Conservation (phyloP, 1,140 invertebrate species). For the Cryptotermes secundus region DNA sequence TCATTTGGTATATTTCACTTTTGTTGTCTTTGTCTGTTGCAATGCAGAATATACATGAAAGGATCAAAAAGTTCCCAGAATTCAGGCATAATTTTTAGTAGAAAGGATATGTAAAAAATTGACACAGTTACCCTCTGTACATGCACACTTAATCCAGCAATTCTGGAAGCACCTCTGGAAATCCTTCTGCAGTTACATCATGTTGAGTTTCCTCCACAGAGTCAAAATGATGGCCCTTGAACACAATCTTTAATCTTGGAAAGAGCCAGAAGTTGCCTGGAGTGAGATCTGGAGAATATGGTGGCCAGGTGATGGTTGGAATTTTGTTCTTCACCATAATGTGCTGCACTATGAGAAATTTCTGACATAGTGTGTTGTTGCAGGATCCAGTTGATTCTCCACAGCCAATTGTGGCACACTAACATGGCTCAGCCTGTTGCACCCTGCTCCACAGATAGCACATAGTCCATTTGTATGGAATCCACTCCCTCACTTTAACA, state of each 20-base stretch:
- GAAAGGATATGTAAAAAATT: no score
- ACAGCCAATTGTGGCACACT: no score
- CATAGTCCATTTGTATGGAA: no score
- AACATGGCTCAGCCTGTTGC: no score
- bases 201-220: slow-evolving; percentile 39
- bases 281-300: slow-evolving; percentile 42
- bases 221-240: slow-evolving; percentile 39
- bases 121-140: neutral
- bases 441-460: no score
- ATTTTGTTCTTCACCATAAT: slow-evolving; percentile 41
- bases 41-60: no score
- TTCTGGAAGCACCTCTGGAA: slow-evolving; percentile 34
- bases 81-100: no score
- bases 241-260: slow-evolving; percentile 39
- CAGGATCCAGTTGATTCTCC: slow-evolving; percentile 37
- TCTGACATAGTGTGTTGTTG: slow-evolving; percentile 44
- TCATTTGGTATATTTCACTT: no score
- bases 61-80: no score
- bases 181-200: neutral
- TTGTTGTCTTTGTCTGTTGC: no score
- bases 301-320: slow-evolving; percentile 39
- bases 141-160: slow-evolving; percentile 11
- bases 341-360: slow-evolving; percentile 36
- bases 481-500: no score
- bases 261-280: slow-evolving; percentile 41